A percentile compares a stretch with the other conserved stretches of the same genome.
phyloP scores from a whole-genome alignment of 2,888 invertebrate genomes.

The Hetaerina titia region DNA sequence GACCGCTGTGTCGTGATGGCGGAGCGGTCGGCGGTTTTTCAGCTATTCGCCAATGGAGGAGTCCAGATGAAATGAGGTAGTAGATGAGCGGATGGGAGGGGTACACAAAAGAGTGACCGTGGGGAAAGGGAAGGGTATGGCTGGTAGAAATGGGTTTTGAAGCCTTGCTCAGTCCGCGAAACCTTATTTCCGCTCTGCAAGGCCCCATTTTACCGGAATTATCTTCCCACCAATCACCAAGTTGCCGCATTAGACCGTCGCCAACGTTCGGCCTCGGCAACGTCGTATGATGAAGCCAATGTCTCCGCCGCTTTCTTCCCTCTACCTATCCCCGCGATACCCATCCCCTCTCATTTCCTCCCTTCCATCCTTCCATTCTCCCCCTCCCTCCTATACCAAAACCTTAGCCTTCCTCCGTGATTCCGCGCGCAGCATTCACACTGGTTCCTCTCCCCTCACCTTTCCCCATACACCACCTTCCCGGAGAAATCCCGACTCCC shows the following conservation, averaged over 20 bases:
- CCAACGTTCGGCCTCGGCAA: neutral
- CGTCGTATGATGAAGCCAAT: neutral
- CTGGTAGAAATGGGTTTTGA: conserved; percentile 36
- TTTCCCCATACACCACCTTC: neutral
- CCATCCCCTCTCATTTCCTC: neutral
- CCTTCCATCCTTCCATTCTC: neutral
- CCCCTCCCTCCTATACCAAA: neutral
- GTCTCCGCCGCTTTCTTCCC: neutral
- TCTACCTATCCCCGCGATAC: neutral
- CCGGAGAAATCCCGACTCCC: neutral
- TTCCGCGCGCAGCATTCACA: too few species aligned
- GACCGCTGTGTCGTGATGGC: conserved; percentile 42
- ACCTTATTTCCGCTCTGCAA: conserved; percentile 43
- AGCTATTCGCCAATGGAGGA: neutral
- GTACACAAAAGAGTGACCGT: neutral
- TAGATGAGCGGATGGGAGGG: neutral
- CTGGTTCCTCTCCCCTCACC: neutral
- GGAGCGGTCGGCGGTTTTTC: neutral
- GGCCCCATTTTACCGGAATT: conserved; percentile 44
- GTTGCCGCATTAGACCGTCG: neutral
- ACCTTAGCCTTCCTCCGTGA: neutral
- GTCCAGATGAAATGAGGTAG: neutral
- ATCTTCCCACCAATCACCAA: conserved; percentile 41
- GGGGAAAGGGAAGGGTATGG: neutral
- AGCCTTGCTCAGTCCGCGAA: conserved; percentile 40